phyloP scores from a whole-genome alignment of 1,140 invertebrate species.

The Mycetomoellerius zeteki region DNA sequence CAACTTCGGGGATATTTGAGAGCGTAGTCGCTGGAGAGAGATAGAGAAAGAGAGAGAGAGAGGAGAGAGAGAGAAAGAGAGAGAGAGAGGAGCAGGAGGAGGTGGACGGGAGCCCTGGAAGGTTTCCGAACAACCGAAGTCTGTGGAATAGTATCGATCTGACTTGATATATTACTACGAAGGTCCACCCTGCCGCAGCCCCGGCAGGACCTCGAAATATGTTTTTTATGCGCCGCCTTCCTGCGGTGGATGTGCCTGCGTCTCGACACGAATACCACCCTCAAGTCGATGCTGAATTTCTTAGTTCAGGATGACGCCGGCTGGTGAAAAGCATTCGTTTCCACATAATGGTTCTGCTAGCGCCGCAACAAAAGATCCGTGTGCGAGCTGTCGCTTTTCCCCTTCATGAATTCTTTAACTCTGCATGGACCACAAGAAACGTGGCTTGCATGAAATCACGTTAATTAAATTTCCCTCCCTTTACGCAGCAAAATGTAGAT shows the following conservation, averaged over 20 bases:
- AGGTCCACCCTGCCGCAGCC: conserved; percentile 84
- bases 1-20: conserved; percentile 74
- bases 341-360: conserved; percentile 56
- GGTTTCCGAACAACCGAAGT: conserved; percentile 84
- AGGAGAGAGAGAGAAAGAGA: conserved; percentile 69
- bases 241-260: conserved; percentile 72
- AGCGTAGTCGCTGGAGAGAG: conserved; percentile 64
- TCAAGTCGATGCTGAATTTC: conserved; percentile 65
- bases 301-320: conserved; percentile 76
- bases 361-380: conserved; percentile 45
- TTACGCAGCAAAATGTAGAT: background rate
- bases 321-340: conserved; percentile 66
- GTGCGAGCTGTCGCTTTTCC: conserved; percentile 35
- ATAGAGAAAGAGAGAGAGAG: conserved; percentile 67
- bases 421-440: background rate
- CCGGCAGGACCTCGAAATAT: conserved; percentile 84
- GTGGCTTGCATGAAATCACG: conserved; percentile 17
- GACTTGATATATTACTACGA: conserved; percentile 86
- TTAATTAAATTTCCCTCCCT: conserved; percentile 49
- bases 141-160: conserved; percentile 86
- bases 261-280: conserved; percentile 61
- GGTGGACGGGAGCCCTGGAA: conserved; percentile 76
- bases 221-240: conserved; percentile 85
- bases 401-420: conserved; percentile 51
- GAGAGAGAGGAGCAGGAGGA: conserved; percentile 58